Conservation (phyloP, 1,140 invertebrate species). For the Bombus huntii region DNA sequence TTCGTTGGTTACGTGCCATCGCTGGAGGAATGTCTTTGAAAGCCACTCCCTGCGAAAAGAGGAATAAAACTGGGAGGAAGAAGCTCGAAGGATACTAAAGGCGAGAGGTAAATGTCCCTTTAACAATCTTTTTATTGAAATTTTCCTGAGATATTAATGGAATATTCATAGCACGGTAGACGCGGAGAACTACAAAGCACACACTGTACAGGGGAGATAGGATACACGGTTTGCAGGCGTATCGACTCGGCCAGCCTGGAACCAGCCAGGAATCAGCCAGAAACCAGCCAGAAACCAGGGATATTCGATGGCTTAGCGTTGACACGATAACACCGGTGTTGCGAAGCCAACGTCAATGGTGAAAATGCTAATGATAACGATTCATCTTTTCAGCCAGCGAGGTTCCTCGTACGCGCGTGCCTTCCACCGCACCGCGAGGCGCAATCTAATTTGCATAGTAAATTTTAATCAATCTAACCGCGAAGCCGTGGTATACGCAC, state of each 20-base stretch:
- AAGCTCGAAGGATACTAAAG: too few species aligned
- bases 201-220: background rate
- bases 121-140: background rate
- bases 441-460: constrained; percentile 74
- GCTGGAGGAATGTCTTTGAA: background rate
- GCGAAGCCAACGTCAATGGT: constrained; percentile 23
- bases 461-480: constrained; percentile 76
- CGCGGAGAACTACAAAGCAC: constrained; percentile 1
- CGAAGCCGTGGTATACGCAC: constrained; percentile 54
- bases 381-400: constrained; percentile 43
- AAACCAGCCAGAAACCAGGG: background rate
- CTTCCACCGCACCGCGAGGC: constrained; percentile 13
- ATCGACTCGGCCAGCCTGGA: constrained; percentile 3
- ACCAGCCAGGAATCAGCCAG: background rate
- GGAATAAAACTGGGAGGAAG: background rate
- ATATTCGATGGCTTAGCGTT: constrained; percentile 15
- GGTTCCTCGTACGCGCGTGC: background rate
- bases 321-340: constrained; percentile 31
- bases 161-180: background rate
- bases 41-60: background rate
- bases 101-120: background rate
- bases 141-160: background rate
- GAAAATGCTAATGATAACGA: constrained; percentile 54
- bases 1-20: constrained; percentile 18
- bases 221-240: background rate